Conservation (phyloP, 2,797 vertebrate genomes). For the Uromys caudimaculatus region DNA sequence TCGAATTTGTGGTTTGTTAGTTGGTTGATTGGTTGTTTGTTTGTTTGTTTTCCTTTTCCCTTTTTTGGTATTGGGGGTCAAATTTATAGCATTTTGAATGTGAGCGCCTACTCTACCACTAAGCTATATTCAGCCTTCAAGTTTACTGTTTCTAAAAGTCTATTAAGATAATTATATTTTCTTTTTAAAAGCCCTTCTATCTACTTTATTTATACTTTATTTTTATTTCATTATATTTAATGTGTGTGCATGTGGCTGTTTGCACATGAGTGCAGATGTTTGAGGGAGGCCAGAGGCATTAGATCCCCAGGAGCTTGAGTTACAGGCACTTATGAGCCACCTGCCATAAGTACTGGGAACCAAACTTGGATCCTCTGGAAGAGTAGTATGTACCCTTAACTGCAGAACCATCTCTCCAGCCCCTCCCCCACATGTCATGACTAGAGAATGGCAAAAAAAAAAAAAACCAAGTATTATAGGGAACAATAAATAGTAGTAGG, state of each 20-base stretch:
- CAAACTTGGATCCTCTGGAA: neutral
- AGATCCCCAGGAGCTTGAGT: neutral
- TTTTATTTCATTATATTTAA: neutral
- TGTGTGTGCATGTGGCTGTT: neutral
- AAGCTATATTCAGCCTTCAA: neutral
- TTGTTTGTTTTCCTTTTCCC: neutral
- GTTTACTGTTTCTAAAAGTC: neutral
- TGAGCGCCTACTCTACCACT: neutral
- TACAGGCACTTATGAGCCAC: neutral
- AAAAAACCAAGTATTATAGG: neutral
- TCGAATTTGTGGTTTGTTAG: neutral
- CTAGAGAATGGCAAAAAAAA: conserved; percentile 28
- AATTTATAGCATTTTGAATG: neutral
- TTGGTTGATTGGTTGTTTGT: neutral
- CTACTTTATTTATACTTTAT: neutral
- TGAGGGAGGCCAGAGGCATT: neutral
- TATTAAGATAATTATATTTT: conserved; percentile 13
- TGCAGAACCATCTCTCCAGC: neutral
- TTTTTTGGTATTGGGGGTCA: neutral
- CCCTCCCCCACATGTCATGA: neutral
- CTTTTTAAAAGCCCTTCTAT: neutral
- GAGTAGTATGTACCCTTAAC: neutral
- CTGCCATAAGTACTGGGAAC: neutral
- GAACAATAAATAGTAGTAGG: conserved; percentile 33
- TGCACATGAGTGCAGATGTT: neutral